Base-by-base conservation (phyloP, 2,113 vertebrate species). In the Mormyrus iriodes region DNA sequence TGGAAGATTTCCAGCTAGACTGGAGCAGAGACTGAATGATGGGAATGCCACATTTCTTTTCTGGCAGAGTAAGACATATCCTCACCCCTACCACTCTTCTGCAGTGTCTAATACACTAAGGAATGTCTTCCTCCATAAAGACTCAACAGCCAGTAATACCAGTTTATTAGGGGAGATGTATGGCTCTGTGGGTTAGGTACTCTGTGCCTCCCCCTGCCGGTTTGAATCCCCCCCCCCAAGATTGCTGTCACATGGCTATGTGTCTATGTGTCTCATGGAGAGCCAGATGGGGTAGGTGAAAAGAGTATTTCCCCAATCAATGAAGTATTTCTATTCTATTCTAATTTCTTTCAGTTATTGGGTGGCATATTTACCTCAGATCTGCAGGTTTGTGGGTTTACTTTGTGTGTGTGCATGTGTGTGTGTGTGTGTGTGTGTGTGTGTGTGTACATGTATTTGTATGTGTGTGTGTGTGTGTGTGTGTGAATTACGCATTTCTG, bases 101-200 rank as follows among this genome's bases (percentile, higher is more conserved):
- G 21, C 42, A n/a, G 93, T 95, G 95, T 94, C 88, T 97, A 96
- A 96, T 96, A 96, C 96, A 96, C 94, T 91, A 61, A 96, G 94
- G 96, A 97, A 97, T 97, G 95, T 96, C 93, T 87, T 49, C 53
- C 88, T 87, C 69, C 46, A 17, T 53, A 44, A 89, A 79, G 44
- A 79, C 79, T 44, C 55, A 51, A 1, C 85, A 55, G 19, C 4
- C 10, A 89, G 21, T n/a, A 55, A 82, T 61, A 79, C 19, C 44
- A 21, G 39, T 19, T 27, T 21, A 69, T 88, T 27, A 4, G 10
- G n/a, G 39, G 52, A 46, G 44, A 0, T 13, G 27, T 0, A 10
- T 3, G 61, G n/a, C 10, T n/a, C n/a, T 9, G 10, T 65, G n/a
- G 10, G 9, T 10, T 27, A 12, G 9, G 58, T n/a, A 65, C n/a